These are phyloP conservation scores for Piaya cayana DNA, from an alignment of 2,113 vertebrate species.

Conservation along the genomic window DNA sequence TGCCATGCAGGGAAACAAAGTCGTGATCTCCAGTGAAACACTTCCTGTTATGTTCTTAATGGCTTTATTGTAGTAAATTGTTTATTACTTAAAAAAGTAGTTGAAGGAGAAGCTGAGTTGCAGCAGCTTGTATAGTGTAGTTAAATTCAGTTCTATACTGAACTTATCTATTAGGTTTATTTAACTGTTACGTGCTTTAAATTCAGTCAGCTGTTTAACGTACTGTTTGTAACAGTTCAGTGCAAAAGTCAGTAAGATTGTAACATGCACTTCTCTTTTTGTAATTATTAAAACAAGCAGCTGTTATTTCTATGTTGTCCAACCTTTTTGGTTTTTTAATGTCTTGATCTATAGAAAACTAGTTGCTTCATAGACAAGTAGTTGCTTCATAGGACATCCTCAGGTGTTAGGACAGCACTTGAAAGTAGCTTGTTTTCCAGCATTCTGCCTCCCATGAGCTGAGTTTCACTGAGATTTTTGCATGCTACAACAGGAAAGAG, in stretches of 20 bases:
- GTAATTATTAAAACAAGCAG: not conserved
- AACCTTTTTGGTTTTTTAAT: not conserved
- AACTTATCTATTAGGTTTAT: not conserved
- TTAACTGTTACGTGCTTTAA: not conserved
- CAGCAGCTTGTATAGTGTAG: rapidly evolving
- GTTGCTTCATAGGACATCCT: not conserved
- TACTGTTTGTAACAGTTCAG: not conserved
- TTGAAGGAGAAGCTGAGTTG: not conserved
- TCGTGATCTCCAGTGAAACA: not conserved
- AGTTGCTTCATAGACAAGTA: not conserved
- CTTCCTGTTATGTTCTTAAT: not conserved
- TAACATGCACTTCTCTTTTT: not conserved
- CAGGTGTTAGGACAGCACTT: not conserved
- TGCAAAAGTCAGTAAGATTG: not conserved
- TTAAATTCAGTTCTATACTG: not conserved
- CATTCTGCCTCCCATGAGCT: not conserved
- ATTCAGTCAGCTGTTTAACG: not conserved
- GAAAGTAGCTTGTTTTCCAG: not conserved
- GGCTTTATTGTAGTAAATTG: not conserved
- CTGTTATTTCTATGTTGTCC: not conserved
- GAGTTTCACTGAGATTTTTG: not conserved
- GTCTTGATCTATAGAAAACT: too few relatives aligned
- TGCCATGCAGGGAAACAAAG: not conserved
- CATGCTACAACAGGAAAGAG: not conserved
- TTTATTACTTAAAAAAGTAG: not conserved